Base-by-base conservation (phyloP, 1,140 invertebrate genomes). In the Saccostrea glomerata region DNA sequence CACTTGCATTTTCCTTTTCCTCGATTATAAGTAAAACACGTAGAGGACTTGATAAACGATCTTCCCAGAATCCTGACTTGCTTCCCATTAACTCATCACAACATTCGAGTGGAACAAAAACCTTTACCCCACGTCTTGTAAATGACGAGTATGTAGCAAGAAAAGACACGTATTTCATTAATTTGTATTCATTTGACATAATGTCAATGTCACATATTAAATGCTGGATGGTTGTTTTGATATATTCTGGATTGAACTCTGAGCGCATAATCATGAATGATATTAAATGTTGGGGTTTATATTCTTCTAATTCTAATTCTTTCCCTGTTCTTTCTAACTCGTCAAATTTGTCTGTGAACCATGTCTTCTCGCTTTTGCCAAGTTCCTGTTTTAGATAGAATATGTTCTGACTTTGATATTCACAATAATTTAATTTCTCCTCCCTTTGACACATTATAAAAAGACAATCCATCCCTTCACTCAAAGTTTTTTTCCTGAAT, bases 231-330 rank as follows among this genome's bases (percentile, higher is more conserved):
- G 86, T 89, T 55, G 66, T 87, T 56, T 86, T 89, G 20, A 89
- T 83, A 25, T 36, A 89, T 70, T 87, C 86, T 12, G 54, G 0
- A 30, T 87, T 89, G 30, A 89, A 89, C 0, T 40, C 73, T 25
- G 60, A 11, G 56, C 89, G 60, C 9, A 89, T 63, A 36, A 89
- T 87, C 84, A 89, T 87, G 82, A 89, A 89, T 47, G 89, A 85
- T 63, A 89, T 84, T 23, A 89, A 83, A 56, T 87, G 66, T 55
- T 83, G 15, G 11, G 82, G 82, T 13, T 83, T 40, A 55, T 83
- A 83, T 13, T 83, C 36, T 11, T 83, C 47, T 20, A 83, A 12
- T n/a, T 40, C 73, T 40, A 82, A 30, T 17, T 47, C 82, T 15
- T 47, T 47, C n/a, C 82, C 82, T 7, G 20, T 83, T 83, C 36